A percentile compares a stretch with the other conserved stretches of the same genome.
These are phyloP conservation scores for Drosophila tani DNA, from an alignment of 1,140 invertebrate genomes.

Conservation along the genomic window DNA sequence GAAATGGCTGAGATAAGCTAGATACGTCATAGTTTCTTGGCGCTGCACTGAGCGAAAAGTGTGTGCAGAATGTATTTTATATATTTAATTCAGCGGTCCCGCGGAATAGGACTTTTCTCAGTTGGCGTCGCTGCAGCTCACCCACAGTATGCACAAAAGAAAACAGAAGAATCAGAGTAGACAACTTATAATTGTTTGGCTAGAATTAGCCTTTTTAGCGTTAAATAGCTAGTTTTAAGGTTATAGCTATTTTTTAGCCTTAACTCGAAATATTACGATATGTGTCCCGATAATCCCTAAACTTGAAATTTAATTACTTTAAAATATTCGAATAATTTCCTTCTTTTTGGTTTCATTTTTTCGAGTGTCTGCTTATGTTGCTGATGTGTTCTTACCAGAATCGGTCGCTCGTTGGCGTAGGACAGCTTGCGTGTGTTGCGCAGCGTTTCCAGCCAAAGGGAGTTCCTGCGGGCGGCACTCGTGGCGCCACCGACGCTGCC, in stretches of 20 bases:
- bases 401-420: constrained; percentile 68
- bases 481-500: constrained; percentile 65
- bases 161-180: too few relatives aligned
- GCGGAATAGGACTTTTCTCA: too few relatives aligned
- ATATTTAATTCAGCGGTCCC: too few relatives aligned
- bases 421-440: constrained; percentile 73
- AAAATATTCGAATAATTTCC: not conserved
- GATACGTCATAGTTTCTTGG: constrained; percentile 36
- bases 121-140: too few relatives aligned
- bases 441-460: constrained; percentile 73
- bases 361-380: not conserved
- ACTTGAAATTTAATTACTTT: not conserved
- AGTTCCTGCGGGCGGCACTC: constrained; percentile 66
- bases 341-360: not conserved
- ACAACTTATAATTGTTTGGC: too few relatives aligned
- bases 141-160: too few relatives aligned
- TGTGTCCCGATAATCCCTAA: too few relatives aligned
- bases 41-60: constrained; percentile 7
- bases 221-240: too few relatives aligned
- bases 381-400: constrained; percentile 56
- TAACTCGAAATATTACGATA: too few relatives aligned
- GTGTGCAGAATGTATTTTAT: too few relatives aligned
- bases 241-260: too few relatives aligned
- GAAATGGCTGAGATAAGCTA: constrained; percentile 25
- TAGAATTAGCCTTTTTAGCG: too few relatives aligned